Percentiles rank a stretch among this genome's conserved stretches.
Conservation (phyloP, 2,797 vertebrate species). For the Cyclura pinguis region DNA sequence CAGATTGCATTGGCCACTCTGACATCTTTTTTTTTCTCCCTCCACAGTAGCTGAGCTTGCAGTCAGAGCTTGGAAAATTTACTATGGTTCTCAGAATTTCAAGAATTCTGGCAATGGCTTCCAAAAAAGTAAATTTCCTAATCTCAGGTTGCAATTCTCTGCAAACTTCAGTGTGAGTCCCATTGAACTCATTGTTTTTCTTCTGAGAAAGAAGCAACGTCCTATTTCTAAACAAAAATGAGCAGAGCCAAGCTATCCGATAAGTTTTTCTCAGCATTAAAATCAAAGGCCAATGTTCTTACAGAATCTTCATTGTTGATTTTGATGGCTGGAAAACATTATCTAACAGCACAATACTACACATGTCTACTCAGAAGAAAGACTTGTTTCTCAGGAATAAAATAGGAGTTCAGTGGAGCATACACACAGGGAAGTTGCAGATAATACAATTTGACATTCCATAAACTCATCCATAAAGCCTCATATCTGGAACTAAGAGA, state of each 20-base stretch:
- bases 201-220: not conserved
- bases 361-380: not conserved
- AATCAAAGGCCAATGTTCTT: not conserved
- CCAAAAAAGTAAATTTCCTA: too few relatives aligned
- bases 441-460: constrained; percentile 66
- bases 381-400: not conserved
- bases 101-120: too few relatives aligned
- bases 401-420: not conserved
- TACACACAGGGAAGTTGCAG: not conserved
- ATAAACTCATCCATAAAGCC: constrained; percentile 57
- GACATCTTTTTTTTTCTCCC: too few relatives aligned
- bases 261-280: not conserved
- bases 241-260: not conserved
- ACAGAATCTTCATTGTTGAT: not conserved
- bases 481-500: constrained; percentile 12
- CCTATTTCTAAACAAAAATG: not conserved
- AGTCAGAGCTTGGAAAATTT: not conserved
- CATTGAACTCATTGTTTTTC: not conserved
- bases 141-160: too few relatives aligned
- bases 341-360: not conserved
- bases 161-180: too few relatives aligned
- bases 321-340: not conserved
- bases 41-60: not conserved
- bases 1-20: too few relatives aligned
- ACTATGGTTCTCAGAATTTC: too few relatives aligned